Evolutionary conservation across 2,113 vertebrate genomes (phyloP).

Genomic region (Verasper variegatus): DNA sequence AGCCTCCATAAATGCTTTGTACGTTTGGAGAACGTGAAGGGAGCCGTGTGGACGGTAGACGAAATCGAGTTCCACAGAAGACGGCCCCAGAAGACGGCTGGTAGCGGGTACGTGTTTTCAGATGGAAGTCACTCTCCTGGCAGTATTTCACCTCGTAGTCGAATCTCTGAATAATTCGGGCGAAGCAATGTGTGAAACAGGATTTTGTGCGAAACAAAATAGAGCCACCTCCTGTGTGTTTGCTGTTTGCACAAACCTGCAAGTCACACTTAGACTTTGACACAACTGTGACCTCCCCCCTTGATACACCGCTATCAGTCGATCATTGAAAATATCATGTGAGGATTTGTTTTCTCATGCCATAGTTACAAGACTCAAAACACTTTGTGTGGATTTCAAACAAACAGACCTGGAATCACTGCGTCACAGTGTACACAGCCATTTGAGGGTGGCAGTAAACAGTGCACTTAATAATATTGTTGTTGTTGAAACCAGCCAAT

Average conservation of each 20-base stretch:
- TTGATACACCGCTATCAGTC: not conserved
- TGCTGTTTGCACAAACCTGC: not conserved
- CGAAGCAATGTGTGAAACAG: not conserved
- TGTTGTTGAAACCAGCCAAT: too few relatives aligned
- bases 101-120: slow-evolving; percentile 83
- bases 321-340: not conserved
- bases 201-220: not conserved
- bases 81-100: slow-evolving; percentile 97
- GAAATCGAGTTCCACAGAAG: slow-evolving; percentile 99
- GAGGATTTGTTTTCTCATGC: not conserved
- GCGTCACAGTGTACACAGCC: not conserved
- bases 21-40: slow-evolving; percentile 83
- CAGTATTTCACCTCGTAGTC: not conserved
- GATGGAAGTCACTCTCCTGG: not conserved
- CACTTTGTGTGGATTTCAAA: not conserved
- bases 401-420: not conserved
- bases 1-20: slow-evolving; percentile 87
- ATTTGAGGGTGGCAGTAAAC: not conserved
- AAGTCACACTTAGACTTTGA: not conserved
- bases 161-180: not conserved
- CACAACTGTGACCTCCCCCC: not conserved
- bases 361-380: slow-evolving; percentile 19
- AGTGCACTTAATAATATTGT: not conserved
- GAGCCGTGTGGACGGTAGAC: slow-evolving; percentile 93
- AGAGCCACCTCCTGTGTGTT: not conserved